Evolutionary conservation across 2,888 invertebrate species (phyloP), one percentile per base, ranked within the genome.

Genomic region (Sinohyriopsis cumingii): DNA sequence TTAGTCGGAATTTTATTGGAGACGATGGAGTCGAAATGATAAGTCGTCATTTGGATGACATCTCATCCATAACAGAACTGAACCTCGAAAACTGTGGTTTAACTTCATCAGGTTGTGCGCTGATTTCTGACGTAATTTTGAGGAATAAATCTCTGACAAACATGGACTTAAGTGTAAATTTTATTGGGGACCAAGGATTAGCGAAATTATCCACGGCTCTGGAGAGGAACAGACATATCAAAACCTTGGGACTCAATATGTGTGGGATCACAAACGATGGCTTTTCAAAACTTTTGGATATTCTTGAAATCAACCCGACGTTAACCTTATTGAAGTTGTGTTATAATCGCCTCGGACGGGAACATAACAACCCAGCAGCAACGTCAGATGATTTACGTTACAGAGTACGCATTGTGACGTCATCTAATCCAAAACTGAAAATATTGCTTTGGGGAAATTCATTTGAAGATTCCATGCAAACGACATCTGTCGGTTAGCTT

Each of bases 361-460:
- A 86, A 67, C 77, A 80, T 68, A 71, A 67, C 28, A 83, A 82
- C 71, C 80, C 82, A 0, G 76, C 82, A 1, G 84, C 82, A 4
- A 83, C 82, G 33, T 86, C 86, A 19, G 87, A 86, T 65, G 84
- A 84, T 66, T 77, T 89, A 22, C 81, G 86, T 62, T 85, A 88
- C 63, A 76, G 87, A 22, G 84, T 89, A 18, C 82, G 86, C 45
- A 84, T 84, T 53, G 84, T 87, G 60, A 85, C 85, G 57, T 86
- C 86, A 67, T 86, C 87, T 53, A 87, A 87, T 73, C 87, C 87
- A 20, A 86, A 87, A 75, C 81, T 89, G 45, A 88, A 86, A 72
- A 81, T 89, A 19, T 78, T 89, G 55, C 79, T 89, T 9, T 89
- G 89, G 89, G 89, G 89, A 66, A 89, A 89, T 68, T 77, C 84